Percentiles rank a stretch among this genome's conserved stretches.
Conservation (phyloP, 2,888 invertebrate species). For the Caenorhabditis sulstoni region DNA sequence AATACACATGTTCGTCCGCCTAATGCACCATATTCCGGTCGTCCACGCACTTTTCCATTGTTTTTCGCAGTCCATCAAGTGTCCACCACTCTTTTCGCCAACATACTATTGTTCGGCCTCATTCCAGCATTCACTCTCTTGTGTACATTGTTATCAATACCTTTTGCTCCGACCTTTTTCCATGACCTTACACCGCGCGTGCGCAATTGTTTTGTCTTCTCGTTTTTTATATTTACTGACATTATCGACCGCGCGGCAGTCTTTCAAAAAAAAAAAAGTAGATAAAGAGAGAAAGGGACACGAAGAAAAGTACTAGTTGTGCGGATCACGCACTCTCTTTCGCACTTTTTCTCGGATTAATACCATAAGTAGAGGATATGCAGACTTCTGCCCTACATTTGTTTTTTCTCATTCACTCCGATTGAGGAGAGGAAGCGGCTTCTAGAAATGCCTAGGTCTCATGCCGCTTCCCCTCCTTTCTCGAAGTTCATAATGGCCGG, state of each 20-base stretch:
- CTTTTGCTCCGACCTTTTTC: constrained; percentile 41
- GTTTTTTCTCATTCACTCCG: background rate
- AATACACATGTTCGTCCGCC: constrained; percentile 43
- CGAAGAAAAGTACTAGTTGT: constrained; percentile 17
- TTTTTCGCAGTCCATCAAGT: constrained; percentile 45
- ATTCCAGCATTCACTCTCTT: constrained; percentile 25
- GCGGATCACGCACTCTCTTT: constrained; percentile 33
- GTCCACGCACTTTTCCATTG: constrained; percentile 34
- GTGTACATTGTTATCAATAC: constrained; percentile 58
- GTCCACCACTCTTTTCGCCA: background rate
- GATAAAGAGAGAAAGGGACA: background rate
- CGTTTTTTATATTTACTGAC: constrained; percentile 47
- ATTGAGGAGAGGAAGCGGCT: background rate
- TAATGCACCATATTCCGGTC: constrained; percentile 55
- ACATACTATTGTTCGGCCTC: constrained; percentile 30
- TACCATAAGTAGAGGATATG: constrained; percentile 42
- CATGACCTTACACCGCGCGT: constrained; percentile 45
- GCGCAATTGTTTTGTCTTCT: constrained; percentile 32
- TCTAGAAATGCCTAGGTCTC: background rate
- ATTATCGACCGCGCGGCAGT: constrained; percentile 43
- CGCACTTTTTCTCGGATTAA: constrained; percentile 19
- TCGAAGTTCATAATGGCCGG: background rate
- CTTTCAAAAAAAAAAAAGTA: constrained; percentile 41
- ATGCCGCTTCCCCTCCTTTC: background rate
- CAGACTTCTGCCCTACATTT: background rate